A percentile compares a stretch with the other conserved stretches of the same genome.
These are phyloP conservation scores for Drosophila erecta DNA, from an alignment of 1,140 invertebrate genomes.

Conservation along the genomic window DNA sequence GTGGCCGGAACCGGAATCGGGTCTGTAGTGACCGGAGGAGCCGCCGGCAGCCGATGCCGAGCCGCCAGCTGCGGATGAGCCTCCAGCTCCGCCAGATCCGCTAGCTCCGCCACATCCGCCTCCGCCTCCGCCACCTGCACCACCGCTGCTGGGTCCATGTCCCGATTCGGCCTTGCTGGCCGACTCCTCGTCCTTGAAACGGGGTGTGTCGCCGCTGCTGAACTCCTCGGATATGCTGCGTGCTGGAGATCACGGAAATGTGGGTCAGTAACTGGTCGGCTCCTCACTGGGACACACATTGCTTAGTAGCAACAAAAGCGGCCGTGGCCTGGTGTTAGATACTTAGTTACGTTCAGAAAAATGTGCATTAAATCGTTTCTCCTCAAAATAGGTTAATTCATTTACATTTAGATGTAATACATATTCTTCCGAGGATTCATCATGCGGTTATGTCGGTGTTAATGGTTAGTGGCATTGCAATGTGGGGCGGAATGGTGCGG, in stretches of 20 bases:
- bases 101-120: conserved; percentile 17
- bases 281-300: background rate
- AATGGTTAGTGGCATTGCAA: conserved; percentile 43
- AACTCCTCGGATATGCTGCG: conserved; percentile 95
- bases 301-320: conserved; percentile 50
- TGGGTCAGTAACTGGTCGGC: conserved; percentile 24
- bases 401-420: background rate
- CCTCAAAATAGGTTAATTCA: no score
- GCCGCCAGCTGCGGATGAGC: conserved; percentile 38
- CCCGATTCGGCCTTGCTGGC: conserved; percentile 83
- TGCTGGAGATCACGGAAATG: conserved; percentile 85
- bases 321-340: conserved; percentile 16
- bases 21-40: conserved; percentile 63
- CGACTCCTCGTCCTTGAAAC: conserved; percentile 88
- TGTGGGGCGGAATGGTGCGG: conserved; percentile 72
- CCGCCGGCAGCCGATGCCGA: conserved; percentile 31
- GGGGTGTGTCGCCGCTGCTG: conserved; percentile 90
- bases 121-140: conserved; percentile 30
- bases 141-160: conserved; percentile 60
- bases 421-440: conserved; percentile 18
- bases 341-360: conserved; percentile 22
- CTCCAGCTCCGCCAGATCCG: conserved; percentile 14
- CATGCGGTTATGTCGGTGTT: conserved; percentile 55
- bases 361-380: background rate
- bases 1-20: conserved; percentile 65